Percentiles rank a stretch among this genome's conserved stretches.
phyloP scores from a whole-genome alignment of 2,797 vertebrate species.

The Spinus olivaceus region DNA sequence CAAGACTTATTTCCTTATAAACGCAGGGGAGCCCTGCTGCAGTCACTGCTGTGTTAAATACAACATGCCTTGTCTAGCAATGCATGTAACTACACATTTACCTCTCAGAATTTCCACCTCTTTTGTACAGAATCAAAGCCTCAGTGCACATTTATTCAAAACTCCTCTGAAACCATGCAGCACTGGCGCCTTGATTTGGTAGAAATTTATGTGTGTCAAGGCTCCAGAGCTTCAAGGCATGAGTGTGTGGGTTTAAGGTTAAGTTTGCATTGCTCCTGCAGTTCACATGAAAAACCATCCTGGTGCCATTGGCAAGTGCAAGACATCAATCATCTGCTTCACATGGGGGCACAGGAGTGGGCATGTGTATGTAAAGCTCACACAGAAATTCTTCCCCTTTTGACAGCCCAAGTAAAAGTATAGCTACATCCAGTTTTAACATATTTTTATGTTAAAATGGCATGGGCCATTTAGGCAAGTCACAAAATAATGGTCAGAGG shows the following conservation, averaged over 20 bases:
- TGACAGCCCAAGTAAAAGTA: background rate
- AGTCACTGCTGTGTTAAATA: background rate
- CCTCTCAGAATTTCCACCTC: background rate
- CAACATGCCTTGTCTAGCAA: background rate
- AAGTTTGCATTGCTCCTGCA: background rate
- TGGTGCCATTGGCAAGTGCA: background rate
- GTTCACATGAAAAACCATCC: background rate
- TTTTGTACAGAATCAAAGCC: background rate
- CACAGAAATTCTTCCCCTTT: background rate
- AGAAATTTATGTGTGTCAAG: background rate
- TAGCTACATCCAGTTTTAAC: background rate
- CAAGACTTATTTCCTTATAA: background rate
- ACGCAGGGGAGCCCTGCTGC: background rate
- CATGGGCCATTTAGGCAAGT: background rate
- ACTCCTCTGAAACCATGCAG: background rate
- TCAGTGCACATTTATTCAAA: background rate
- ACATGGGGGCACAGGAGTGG: background rate
- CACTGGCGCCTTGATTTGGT: background rate
- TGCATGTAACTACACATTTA: background rate
- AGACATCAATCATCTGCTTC: background rate
- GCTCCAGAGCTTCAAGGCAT: background rate
- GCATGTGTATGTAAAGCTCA: background rate
- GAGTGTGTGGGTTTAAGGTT: background rate
- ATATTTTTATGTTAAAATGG: background rate
- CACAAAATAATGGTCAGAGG: background rate